Evolutionary conservation across 2,797 vertebrate genomes (phyloP).

Genomic region (Amniataba percoides): DNA sequence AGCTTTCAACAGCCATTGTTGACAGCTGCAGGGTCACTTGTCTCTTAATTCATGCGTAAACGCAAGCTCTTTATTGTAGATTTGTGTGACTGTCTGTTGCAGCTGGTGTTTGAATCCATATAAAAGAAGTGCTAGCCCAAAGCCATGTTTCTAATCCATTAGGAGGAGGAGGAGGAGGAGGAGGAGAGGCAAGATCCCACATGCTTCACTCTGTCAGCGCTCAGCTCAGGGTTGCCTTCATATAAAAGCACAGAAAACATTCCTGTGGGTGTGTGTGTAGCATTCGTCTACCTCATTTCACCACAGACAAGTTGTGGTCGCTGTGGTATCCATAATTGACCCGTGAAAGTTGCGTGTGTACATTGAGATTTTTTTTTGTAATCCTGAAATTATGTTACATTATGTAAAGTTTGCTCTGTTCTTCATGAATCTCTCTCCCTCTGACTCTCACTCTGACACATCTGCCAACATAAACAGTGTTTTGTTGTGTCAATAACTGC

Average conservation of each 20-base stretch:
- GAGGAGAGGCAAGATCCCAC: constrained; percentile 70
- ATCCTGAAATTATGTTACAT: background rate
- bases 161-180: constrained; percentile 34
- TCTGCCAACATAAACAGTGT: constrained; percentile 60
- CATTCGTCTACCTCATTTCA: constrained; percentile 11
- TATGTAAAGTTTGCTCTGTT: constrained; percentile 31
- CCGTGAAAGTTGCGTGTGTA: constrained; percentile 18
- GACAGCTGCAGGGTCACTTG: constrained; percentile 5
- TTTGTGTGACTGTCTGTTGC: constrained; percentile 38
- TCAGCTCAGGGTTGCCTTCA: constrained; percentile 31
- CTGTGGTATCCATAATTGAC: constrained; percentile 1
- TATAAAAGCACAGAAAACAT: constrained; percentile 38
- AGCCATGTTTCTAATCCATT: constrained; percentile 60
- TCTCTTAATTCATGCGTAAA: background rate
- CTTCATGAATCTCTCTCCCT: constrained; percentile 26
- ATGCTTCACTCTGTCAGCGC: constrained; percentile 60
- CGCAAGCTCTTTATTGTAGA: constrained; percentile 6
- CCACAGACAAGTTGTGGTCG: background rate
- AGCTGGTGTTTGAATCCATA: constrained; percentile 27
- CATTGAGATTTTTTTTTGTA: constrained; percentile 23
- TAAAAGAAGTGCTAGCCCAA: constrained; percentile 43
- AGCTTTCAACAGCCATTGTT: background rate
- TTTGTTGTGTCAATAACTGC: constrained; percentile 57
- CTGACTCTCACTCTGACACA: constrained; percentile 27
- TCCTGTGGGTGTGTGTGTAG: constrained; percentile 20